Conservation (phyloP, 2,888 invertebrate species). For the Adelphocoris suturalis region DNA sequence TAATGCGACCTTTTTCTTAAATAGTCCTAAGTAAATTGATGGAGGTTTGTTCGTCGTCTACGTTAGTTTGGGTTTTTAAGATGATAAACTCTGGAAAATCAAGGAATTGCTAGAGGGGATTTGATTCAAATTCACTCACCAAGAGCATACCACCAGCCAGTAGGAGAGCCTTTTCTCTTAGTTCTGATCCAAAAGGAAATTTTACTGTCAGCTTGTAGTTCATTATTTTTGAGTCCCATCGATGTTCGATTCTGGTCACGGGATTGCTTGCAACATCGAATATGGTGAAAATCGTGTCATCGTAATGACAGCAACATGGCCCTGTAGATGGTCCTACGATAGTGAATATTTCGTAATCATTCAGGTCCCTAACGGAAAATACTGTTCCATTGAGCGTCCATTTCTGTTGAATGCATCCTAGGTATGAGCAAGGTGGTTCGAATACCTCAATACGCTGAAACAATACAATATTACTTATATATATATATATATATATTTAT, state of each 20-base stretch:
- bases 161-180: conserved; percentile 52
- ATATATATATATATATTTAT: not conserved
- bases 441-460: conserved; percentile 85
- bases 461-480: not conserved
- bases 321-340: conserved; percentile 87
- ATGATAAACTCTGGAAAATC: too few relatives aligned
- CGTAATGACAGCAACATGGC: conserved; percentile 82
- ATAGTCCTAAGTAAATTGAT: too few relatives aligned
- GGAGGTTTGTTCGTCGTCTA: too few relatives aligned
- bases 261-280: not conserved
- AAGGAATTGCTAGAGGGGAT: too few relatives aligned
- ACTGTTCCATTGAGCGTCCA: conserved; percentile 84
- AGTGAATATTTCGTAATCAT: conserved; percentile 83
- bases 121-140: conserved; percentile 3
- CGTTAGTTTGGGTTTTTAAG: too few relatives aligned
- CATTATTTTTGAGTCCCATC: conserved; percentile 63
- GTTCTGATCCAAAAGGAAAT: conserved; percentile 29
- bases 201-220: conserved; percentile 58
- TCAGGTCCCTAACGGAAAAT: conserved; percentile 85
- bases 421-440: conserved; percentile 84
- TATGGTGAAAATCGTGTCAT: conserved; percentile 31
- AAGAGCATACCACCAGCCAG: conserved; percentile 46
- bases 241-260: conserved; percentile 44
- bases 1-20: too few relatives aligned
- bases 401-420: conserved; percentile 86